Base-by-base conservation (phyloP, 2,113 vertebrate genomes). In the Gasterosteus nipponicus region DNA sequence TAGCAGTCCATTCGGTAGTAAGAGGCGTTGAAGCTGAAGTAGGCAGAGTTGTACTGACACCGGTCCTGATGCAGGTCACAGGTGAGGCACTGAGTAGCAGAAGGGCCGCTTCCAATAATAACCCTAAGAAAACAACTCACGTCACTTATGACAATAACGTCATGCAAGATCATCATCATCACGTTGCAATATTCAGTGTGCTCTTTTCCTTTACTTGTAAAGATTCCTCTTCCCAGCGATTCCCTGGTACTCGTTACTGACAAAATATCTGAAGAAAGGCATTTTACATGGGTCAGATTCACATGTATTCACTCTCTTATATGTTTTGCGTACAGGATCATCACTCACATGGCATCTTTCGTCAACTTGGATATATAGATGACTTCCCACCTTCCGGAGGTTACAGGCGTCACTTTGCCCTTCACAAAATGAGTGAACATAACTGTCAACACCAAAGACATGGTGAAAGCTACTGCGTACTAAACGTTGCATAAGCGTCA, bases 311-410 rank as follows among this genome's bases (percentile, higher is more conserved):
- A 39, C 33, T 61, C 26, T 41, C 1, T 35, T 16, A 44, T 35
- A 29, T 4, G 4, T 58, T 62, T 6, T 1, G 49, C 4, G 3
- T 16, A 9, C 5, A 3, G 6, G 39, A 33, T 63, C 29, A 31
- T 76, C 60, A 91, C 94, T 76, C 93, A 99, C 98, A 99, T 95
- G 84, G 96, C 95, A 88, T 97, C 94, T 91, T 94, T 95, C 71
- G 96, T 97, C 90, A 98, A 92, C 93, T 95, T 96, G 87, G 95
- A 95, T 92, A 99, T 97, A 91, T 95, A 96, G 91, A 96, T 96
- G 87, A 96, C 98, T 86, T 99, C 98, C 98, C 98, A 99, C 87
- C 95, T 93, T 85, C 98, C 98, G 79, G 95, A 96, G 83, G 97
- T 99, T 87, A 98, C 91, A 86, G 96, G 86, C 88, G 87, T 93